Evolutionary conservation across 2,113 vertebrate species (phyloP), one percentile per base, ranked within the genome.

Genomic region (Chloroceryle aenea): DNA sequence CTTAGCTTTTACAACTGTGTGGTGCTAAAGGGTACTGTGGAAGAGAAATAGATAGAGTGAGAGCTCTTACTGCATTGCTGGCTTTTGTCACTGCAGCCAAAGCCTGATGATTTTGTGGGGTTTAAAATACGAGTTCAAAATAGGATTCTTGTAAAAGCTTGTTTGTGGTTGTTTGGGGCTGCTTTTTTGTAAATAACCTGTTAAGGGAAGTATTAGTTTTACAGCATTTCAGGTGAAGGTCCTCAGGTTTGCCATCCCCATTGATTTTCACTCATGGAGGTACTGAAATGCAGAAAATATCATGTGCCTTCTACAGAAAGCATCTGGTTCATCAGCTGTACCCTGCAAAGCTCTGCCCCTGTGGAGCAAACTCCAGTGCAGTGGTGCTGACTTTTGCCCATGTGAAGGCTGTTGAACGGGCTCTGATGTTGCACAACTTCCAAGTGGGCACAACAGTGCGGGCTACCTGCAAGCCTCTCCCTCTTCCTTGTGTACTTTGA

Each of bases 401-500:
- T 1, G 6, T 40, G 40, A 58, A 40, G 69, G 89, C 85, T 79
- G 58, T 1, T 2, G 81, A 18, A n/a, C 4, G 22, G 89, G 52
- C 80, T 80, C 72, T 45, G 64, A 5, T 6, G 36, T 86, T 90
- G 88, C 93, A 34, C 91, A 90, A 91, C 13, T 27, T 93, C 82
- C 40, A 68, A 69, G 77, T 20, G 7, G 62, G 74, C 66, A 72
- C 83, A 58, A 6, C 23, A 2, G 69, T 9, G 8, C 67, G 11
- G 7, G 68, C 80, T 92, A 94, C 95, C 92, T 95, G 90, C 1
- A 11, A 84, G 90, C 86, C 92, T 93, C 93, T 96, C 84, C 94
- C 89, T 85, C 69, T 76, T 93, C 87, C 84, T 40, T 34, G 80
- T 76, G 93, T 79, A 69, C 96, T 97, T 91, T 89, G 94, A 85